A percentile compares a stretch with the other conserved stretches of the same genome.
Conservation (phyloP, 2,888 invertebrate genomes). For the Polietes domitor region DNA sequence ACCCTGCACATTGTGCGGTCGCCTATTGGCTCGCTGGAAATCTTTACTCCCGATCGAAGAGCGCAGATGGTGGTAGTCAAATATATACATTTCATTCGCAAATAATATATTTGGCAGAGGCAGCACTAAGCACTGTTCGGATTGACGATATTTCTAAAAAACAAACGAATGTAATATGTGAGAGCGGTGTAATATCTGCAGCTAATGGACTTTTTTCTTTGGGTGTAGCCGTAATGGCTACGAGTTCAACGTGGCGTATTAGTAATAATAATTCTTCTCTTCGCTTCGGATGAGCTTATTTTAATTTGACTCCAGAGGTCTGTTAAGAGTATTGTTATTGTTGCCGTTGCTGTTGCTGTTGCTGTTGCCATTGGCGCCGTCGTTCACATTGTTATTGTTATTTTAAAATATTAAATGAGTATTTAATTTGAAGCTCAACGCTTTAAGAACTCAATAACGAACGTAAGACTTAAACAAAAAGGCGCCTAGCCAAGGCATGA, state of each 20-base stretch:
- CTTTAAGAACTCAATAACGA: not conserved
- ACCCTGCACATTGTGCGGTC: too few species aligned
- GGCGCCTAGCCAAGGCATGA: not conserved
- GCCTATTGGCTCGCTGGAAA: too few species aligned
- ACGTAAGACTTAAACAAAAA: not conserved
- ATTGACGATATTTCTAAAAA: too few species aligned
- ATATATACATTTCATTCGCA: too few species aligned
- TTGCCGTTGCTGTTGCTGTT: not conserved
- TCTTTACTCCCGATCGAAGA: too few species aligned
- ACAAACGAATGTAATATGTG: too few species aligned
- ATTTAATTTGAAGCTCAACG: not conserved
- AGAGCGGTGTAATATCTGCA: too few species aligned
- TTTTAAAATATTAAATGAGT: not conserved
- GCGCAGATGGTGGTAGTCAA: too few species aligned
- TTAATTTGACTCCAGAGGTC: constrained; percentile 30
- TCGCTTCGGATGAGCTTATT: constrained; percentile 38
- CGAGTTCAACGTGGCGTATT: not conserved
- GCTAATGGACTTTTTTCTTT: too few species aligned
- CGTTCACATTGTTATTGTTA: not conserved
- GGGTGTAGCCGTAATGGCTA: too few species aligned
- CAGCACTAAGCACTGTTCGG: too few species aligned
- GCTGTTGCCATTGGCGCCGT: not conserved
- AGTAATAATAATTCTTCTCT: constrained; percentile 21
- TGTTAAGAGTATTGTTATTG: not conserved
- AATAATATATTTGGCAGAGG: too few species aligned